Evolutionary conservation across 2,888 invertebrate species (phyloP).

Genomic region (Rhynchonema sp.): DNA sequence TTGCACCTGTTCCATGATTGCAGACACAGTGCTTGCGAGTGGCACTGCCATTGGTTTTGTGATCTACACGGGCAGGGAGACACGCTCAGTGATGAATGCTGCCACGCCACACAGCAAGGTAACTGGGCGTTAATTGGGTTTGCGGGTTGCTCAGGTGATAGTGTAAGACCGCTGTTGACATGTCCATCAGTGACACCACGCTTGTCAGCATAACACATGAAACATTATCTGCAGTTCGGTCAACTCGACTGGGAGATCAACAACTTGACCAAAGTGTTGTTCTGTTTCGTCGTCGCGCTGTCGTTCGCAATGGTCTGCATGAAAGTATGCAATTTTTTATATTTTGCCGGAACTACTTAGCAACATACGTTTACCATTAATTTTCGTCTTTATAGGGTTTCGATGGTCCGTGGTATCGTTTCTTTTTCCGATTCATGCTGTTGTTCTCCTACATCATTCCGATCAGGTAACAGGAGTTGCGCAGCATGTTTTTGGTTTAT

Average conservation of each 20-base stretch:
- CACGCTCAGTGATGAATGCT: conserved; percentile 95
- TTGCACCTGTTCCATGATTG: no score
- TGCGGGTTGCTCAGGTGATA: background rate
- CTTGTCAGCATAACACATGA: background rate
- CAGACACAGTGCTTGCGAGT: conserved; percentile 9
- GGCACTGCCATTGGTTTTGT: conserved; percentile 84
- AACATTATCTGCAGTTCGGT: conserved; percentile 38
- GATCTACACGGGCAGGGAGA: conserved; percentile 88
- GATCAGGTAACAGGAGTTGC: conserved; percentile 66
- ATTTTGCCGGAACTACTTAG: background rate
- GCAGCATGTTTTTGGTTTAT: no score
- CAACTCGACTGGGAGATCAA: conserved; percentile 85
- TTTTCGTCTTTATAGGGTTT: conserved; percentile 64
- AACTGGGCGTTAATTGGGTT: background rate
- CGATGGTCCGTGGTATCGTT: conserved; percentile 82
- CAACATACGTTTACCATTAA: background rate
- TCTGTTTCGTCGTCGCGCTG: conserved; percentile 66
- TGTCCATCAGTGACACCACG: background rate
- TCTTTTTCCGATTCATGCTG: conserved; percentile 84
- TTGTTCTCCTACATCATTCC: conserved; percentile 98
- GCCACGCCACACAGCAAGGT: conserved; percentile 85
- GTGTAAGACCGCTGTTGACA: no score
- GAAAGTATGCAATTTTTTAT: conserved; percentile 39
- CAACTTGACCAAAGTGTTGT: conserved; percentile 79
- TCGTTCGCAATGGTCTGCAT: conserved; percentile 83